These are phyloP conservation scores for Crossaster papposus DNA, from an alignment of 53 echinoderm and acorn worm genomes.

Conservation along the genomic window DNA sequence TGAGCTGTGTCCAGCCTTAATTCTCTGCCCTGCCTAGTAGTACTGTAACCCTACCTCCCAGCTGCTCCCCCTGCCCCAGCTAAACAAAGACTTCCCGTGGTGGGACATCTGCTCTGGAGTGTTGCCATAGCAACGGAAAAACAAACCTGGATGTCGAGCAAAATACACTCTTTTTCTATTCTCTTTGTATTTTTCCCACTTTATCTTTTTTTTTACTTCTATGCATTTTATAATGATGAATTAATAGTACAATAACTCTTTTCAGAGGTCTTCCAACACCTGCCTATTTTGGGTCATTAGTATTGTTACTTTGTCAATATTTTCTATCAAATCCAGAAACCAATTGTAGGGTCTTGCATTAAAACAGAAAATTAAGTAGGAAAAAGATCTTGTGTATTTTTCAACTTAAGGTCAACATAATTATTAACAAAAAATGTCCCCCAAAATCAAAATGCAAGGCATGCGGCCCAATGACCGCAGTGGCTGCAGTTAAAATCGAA, in stretches of 20 bases:
- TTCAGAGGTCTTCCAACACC: slow-evolving; percentile 18
- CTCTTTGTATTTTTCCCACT: background rate
- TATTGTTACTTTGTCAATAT: slow-evolving; percentile 30
- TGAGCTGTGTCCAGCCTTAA: background rate
- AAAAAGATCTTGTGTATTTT: too few relatives aligned
- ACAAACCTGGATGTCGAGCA: slow-evolving; percentile 40
- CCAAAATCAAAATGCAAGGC: too few relatives aligned
- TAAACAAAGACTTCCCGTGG: slow-evolving; percentile 57
- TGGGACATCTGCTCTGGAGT: slow-evolving; percentile 50
- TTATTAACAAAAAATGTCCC: too few relatives aligned
- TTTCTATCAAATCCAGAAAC: background rate
- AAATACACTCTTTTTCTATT: background rate
- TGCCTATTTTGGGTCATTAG: slow-evolving; percentile 49
- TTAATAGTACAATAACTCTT: slow-evolving; percentile 15
- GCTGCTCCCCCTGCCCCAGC: slow-evolving; percentile 38
- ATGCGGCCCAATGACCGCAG: too few relatives aligned
- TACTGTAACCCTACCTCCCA: slow-evolving; percentile 44
- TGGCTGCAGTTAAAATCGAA: too few relatives aligned
- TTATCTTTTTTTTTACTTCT: background rate
- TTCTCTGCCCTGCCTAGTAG: background rate
- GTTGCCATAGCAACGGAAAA: slow-evolving; percentile 46
- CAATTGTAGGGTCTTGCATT: too few relatives aligned
- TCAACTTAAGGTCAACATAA: too few relatives aligned
- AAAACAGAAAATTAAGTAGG: too few relatives aligned
- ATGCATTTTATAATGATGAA: slow-evolving; percentile 10